These are phyloP conservation scores for Zosterops pallidus DNA, from an alignment of 2,113 vertebrate species.

Conservation along the genomic window DNA sequence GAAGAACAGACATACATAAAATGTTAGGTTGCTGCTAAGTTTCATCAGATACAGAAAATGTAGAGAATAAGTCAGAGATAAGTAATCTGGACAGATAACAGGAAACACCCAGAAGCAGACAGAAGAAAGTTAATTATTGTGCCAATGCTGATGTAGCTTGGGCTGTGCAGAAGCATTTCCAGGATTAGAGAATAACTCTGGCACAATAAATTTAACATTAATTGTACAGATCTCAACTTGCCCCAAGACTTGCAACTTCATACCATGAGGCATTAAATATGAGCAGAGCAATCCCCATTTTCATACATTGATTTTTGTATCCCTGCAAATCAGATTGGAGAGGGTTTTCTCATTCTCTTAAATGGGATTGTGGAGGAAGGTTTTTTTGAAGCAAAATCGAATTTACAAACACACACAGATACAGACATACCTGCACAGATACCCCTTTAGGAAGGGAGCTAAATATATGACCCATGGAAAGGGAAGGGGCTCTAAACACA, in stretches of 20 bases:
- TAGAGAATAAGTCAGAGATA: not conserved
- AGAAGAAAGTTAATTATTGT: not conserved
- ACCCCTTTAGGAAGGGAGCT: not conserved
- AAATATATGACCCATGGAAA: not conserved
- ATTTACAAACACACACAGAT: not conserved
- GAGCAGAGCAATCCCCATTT: not conserved
- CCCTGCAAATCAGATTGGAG: not conserved
- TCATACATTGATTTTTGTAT: not conserved
- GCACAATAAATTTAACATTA: not conserved
- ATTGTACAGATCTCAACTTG: not conserved
- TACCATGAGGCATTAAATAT: not conserved
- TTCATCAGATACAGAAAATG: not conserved
- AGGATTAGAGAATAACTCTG: not conserved
- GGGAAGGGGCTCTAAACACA: accelerated
- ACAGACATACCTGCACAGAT: accelerated
- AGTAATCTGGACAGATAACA: not conserved
- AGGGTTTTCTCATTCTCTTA: not conserved
- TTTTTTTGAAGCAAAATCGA: not conserved
- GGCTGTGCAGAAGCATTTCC: not conserved
- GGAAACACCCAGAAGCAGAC: not conserved
- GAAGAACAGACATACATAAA: not conserved
- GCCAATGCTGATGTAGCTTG: not conserved
- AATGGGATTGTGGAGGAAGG: not conserved
- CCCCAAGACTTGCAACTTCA: not conserved
- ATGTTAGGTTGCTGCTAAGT: not conserved